A percentile compares a stretch with the other conserved stretches of the same genome.
Conservation (phyloP, 2,113 vertebrate genomes). For the Gymnarchus niloticus region DNA sequence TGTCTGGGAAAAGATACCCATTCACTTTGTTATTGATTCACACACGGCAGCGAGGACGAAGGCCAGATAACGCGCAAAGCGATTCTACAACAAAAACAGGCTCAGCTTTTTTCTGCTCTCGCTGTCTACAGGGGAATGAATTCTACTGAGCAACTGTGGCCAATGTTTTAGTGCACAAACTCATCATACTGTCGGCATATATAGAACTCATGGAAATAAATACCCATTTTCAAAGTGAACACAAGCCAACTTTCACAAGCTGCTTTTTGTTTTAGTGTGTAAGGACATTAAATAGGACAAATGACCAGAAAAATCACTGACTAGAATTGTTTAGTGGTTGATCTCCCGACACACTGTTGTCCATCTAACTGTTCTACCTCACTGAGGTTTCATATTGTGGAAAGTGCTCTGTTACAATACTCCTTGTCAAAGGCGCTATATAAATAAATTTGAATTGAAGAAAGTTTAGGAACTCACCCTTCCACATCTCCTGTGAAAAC, state of each 20-base stretch:
- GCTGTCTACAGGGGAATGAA: not conserved
- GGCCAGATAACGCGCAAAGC: not conserved
- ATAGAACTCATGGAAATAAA: not conserved
- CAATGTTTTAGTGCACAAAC: no score
- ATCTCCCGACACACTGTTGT: no score
- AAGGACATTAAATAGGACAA: not conserved
- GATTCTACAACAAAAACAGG: not conserved
- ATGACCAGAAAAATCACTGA: not conserved
- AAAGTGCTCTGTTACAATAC: no score
- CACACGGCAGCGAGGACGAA: not conserved
- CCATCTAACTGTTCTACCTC: no score
- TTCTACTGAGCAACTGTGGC: not conserved
- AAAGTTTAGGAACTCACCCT: not conserved
- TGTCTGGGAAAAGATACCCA: not conserved
- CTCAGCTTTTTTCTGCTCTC: not conserved
- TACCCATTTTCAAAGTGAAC: not conserved
- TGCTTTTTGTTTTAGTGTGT: not conserved
- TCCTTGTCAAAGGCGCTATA: no score
- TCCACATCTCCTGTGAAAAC: not conserved
- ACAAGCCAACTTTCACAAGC: not conserved
- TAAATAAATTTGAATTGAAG: no score
- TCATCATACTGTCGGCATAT: not conserved
- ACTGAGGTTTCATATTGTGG: no score
- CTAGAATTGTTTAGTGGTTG: no score
- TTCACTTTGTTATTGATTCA: slow-evolving; percentile 13